These are phyloP conservation scores for Tyto alba DNA, from an alignment of 2,113 vertebrate species.

Conservation along the genomic window DNA sequence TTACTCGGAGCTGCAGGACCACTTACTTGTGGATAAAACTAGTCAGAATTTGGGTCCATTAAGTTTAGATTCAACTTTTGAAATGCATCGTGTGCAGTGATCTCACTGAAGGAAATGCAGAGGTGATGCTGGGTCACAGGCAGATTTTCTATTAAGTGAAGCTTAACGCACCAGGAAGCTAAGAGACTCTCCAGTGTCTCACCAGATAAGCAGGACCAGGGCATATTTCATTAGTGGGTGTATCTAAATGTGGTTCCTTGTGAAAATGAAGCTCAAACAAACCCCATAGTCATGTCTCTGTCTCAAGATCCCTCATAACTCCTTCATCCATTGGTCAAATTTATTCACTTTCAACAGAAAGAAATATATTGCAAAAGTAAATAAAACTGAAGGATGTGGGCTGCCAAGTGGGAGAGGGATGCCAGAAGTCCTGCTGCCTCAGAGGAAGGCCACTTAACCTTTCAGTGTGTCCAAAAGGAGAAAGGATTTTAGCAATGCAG, in stretches of 20 bases:
- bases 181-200: not conserved
- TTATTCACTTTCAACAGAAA: not conserved
- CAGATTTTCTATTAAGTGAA: not conserved
- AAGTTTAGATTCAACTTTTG: not conserved
- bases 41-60: not conserved
- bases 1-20: not conserved
- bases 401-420: not conserved
- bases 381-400: not conserved
- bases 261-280: constrained; percentile 32
- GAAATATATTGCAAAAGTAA: constrained; percentile 21
- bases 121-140: not conserved
- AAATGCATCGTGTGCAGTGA: not conserved
- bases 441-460: constrained; percentile 15
- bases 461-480: not conserved
- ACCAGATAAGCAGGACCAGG: not conserved
- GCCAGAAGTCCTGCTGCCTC: constrained; percentile 16
- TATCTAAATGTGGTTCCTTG: not conserved
- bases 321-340: not conserved
- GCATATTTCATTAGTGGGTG: constrained; percentile 4
- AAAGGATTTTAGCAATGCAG: not conserved
- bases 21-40: not conserved
- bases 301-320: not conserved
- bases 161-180: not conserved
- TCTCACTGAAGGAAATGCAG: not conserved
- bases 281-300: not conserved